These are phyloP conservation scores for Microtus oregoni DNA, from an alignment of 2,113 vertebrate species.

Conservation along the genomic window DNA sequence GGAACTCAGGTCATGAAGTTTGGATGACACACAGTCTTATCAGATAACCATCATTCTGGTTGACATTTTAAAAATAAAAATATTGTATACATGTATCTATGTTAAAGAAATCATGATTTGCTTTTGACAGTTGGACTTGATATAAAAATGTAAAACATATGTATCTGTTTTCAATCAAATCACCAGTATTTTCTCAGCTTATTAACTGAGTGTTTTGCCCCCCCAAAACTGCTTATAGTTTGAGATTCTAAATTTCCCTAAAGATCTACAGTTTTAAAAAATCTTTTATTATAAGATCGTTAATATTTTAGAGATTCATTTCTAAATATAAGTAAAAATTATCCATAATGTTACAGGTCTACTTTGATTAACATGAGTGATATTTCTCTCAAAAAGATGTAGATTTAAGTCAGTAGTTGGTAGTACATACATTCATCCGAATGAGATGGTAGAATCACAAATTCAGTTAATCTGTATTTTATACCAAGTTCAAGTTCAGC, in stretches of 20 bases:
- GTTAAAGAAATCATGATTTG: slow-evolving; percentile 42
- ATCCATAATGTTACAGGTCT: slow-evolving; percentile 68
- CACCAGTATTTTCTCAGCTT: background rate
- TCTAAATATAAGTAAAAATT: slow-evolving; percentile 69
- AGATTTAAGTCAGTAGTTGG: slow-evolving; percentile 55
- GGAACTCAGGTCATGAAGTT: too few species aligned
- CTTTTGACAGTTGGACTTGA: slow-evolving; percentile 60
- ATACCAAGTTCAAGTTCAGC: background rate
- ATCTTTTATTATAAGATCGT: background rate
- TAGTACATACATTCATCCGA: background rate
- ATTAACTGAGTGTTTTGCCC: background rate
- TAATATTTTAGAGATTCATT: slow-evolving; percentile 57
- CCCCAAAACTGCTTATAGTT: background rate
- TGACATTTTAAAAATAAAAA: slow-evolving; percentile 41
- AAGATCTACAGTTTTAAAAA: background rate
- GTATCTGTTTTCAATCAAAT: slow-evolving; percentile 43
- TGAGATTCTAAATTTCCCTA: slow-evolving; percentile 30
- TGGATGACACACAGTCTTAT: background rate
- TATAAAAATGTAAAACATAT: slow-evolving; percentile 20
- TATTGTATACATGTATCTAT: slow-evolving; percentile 56
- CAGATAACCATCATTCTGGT: background rate
- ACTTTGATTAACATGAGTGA: slow-evolving; percentile 64
- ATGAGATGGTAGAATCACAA: background rate
- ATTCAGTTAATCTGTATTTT: background rate
- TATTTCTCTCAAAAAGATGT: slow-evolving; percentile 64